phyloP scores from a whole-genome alignment of 1,140 invertebrate genomes.

The Drosophila lacteicornis region DNA sequence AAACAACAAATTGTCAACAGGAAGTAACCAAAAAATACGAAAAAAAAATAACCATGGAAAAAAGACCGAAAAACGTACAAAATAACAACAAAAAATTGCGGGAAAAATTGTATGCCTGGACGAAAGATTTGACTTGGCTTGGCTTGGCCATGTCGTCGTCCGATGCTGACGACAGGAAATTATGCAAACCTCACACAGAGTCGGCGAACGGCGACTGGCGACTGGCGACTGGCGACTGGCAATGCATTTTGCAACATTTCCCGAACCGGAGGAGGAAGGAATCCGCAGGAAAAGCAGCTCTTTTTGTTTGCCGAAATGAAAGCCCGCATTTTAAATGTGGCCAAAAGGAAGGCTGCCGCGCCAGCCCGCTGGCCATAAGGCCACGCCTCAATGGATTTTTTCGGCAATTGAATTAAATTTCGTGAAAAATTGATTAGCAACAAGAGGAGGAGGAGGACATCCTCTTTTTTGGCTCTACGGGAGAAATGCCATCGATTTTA shows the following conservation, averaged over 20 bases:
- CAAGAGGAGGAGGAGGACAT: background rate
- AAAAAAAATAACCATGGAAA: background rate
- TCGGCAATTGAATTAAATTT: conserved; percentile 85
- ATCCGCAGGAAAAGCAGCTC: conserved; percentile 40
- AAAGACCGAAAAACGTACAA: too few species aligned
- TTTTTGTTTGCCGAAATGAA: conserved; percentile 66
- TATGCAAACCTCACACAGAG: conserved; percentile 82
- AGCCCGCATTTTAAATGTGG: conserved; percentile 78
- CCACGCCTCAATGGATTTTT: conserved; percentile 83
- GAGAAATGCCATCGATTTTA: background rate
- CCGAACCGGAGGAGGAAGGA: conserved; percentile 15
- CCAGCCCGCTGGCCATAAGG: conserved; percentile 57
- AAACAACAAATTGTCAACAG: conserved; percentile 80
- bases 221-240: conserved; percentile 12
- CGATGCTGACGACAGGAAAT: conserved; percentile 83
- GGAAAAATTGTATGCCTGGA: conserved; percentile 13
- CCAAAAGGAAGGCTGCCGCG: conserved; percentile 34
- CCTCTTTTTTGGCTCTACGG: too few species aligned
- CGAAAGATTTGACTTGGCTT: conserved; percentile 51
- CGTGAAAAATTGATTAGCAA: conserved; percentile 82
- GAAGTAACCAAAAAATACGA: conserved; percentile 68
- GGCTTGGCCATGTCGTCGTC: conserved; percentile 37
- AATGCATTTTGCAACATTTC: conserved; percentile 66
- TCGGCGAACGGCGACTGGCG: background rate
- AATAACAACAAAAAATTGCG: background rate